Evolutionary conservation across 2,888 invertebrate species (phyloP), one percentile per base, ranked within the genome.

Genomic region (Cerastoderma edule): DNA sequence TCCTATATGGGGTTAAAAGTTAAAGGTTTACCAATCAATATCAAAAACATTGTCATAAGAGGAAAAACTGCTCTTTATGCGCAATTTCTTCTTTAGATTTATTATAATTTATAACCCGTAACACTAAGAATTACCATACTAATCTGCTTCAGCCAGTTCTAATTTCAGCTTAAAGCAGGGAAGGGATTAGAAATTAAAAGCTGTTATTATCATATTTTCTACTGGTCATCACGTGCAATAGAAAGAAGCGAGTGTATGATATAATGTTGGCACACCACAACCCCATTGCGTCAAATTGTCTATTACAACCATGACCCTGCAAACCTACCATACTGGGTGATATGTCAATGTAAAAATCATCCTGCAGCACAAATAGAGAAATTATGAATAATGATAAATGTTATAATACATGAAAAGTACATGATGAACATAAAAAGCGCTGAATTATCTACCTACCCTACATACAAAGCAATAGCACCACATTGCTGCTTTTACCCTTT

Each of bases 291-390:
- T 66, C 19, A 60, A 44, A 60, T 39, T 60, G 35, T 53, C 60
- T 60, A 60, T 39, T 24, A 66, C 53, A 66, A 50, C 66, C 66
- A 50, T 66, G 66, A 48, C 32, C 50, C 54, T 39, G 39, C 35
- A 4, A 53, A 79, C 79, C 75, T 79, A 79, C 79, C 79, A 75
- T 65, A 2, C 75, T 75, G 24, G 71, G 65, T 46, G 63, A 69
- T 13, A 72, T 57, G 54, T 72, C 79, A 67, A 75, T n/a, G 72
- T 69, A 75, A 64, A 79, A 72, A 60, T 79, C 79, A 72, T 79
- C 79, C 79, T 79, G 75, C 30, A 54, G 67, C 60, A 60, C 39
- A 60, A 60, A 60, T 60, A 30, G 53, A 70, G 30, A 69, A 32
- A 24, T 60, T 4, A 60, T 60, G 60, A 60, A 60, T 13, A n/a